Percentiles rank a stretch among this genome's conserved stretches.
Conservation (phyloP, 2,113 vertebrate species). For the Sclerurus mexicanus region DNA sequence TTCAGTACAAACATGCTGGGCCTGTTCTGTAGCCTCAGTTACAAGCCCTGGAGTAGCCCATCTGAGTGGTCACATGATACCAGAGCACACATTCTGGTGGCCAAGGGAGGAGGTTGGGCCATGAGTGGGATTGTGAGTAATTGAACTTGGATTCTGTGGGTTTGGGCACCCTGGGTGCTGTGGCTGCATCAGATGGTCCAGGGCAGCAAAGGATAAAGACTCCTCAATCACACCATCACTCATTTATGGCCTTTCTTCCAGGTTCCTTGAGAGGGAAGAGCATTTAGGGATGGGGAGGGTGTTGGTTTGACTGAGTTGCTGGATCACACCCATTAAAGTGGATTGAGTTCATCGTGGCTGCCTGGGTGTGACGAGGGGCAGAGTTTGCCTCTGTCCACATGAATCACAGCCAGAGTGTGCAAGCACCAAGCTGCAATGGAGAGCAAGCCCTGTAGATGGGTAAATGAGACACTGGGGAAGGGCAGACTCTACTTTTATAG, state of each 20-base stretch:
- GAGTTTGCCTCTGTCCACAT: not conserved
- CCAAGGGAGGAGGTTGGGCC: not conserved
- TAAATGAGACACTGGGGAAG: not conserved
- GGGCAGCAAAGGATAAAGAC: no score
- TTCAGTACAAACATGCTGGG: not conserved
- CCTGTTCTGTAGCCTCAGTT: accelerated
- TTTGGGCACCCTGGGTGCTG: not conserved
- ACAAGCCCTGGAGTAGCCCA: not conserved
- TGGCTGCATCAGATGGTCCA: not conserved
- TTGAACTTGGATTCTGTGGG: accelerated
- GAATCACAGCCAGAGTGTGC: not conserved
- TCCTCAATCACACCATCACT: accelerated
- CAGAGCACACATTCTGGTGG: not conserved
- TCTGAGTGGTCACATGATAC: accelerated
- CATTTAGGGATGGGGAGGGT: accelerated
- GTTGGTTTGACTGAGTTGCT: not conserved
- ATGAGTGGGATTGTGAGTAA: not conserved
- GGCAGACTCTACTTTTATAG: not conserved
- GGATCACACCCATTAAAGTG: not conserved
- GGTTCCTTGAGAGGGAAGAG: not conserved
- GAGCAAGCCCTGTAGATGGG: not conserved
- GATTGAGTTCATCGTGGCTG: not conserved
- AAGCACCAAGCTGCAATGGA: not conserved
- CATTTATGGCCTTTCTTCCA: not conserved
- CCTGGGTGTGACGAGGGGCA: not conserved